Evolutionary conservation across 37 sponge, comb jelly and placozoan genomes (phyloP).

Genomic region (Agelas oroides): DNA sequence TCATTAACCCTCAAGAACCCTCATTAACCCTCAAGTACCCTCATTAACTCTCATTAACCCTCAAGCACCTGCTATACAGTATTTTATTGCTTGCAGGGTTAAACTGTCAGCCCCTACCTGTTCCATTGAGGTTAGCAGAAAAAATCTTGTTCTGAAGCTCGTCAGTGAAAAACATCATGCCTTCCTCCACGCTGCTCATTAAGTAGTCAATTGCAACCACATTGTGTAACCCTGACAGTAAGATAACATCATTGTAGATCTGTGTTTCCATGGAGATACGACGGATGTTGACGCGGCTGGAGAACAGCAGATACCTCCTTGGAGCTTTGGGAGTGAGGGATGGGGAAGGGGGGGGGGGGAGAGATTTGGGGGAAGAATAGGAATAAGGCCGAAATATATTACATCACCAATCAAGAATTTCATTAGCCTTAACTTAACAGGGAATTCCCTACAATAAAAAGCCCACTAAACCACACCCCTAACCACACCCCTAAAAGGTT

Average conservation of each 20-base stretch:
- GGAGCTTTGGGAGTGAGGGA: slow-evolving; percentile 34
- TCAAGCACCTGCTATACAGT: too few relatives aligned
- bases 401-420: too few relatives aligned
- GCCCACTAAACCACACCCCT: too few relatives aligned
- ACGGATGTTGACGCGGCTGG: slow-evolving; percentile 23
- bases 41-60: too few relatives aligned
- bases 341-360: neutral
- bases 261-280: slow-evolving; percentile 54
- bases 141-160: slow-evolving; percentile 4
- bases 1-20: too few relatives aligned
- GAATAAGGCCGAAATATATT: neutral
- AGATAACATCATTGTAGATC: slow-evolving; percentile 9
- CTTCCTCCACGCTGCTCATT: slow-evolving; percentile 3
- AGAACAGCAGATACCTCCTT: slow-evolving; percentile 19
- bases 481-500: too few relatives aligned
- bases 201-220: slow-evolving; percentile 31
- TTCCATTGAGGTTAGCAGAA: slow-evolving; percentile 7
- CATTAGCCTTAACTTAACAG: too few relatives aligned
- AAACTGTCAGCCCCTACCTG: too few relatives aligned
- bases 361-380: too few relatives aligned
- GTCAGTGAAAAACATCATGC: slow-evolving; percentile 29
- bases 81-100: too few relatives aligned
- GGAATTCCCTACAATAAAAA: too few relatives aligned
- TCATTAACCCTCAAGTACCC: too few relatives aligned
- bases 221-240: slow-evolving; percentile 12